Conservation (phyloP, 2,797 vertebrate species). For the Pipistrellus pipistrellus region DNA sequence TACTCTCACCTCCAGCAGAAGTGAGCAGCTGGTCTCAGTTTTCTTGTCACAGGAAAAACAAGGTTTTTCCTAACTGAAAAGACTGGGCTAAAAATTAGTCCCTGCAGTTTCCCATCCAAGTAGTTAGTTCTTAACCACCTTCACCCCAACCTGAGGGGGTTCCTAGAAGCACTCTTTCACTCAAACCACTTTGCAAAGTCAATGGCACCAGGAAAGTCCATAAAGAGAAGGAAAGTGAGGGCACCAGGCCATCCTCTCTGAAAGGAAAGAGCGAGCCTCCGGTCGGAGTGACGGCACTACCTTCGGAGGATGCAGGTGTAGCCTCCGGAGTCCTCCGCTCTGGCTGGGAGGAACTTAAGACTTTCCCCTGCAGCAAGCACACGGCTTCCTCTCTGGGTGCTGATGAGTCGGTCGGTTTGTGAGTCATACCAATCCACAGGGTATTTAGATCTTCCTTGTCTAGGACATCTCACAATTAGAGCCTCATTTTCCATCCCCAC, state of each 20-base stretch:
- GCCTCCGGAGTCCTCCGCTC: constrained; percentile 68
- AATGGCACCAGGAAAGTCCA: not conserved
- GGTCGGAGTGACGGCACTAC: constrained; percentile 12
- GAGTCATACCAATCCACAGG: constrained; percentile 72
- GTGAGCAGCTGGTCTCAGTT: not conserved
- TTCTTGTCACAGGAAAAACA: not conserved
- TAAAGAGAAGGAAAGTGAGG: not conserved
- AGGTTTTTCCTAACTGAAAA: not conserved
- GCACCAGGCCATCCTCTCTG: not conserved
- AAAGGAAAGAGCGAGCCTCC: not conserved
- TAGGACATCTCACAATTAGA: constrained; percentile 76
- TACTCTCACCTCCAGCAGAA: not conserved
- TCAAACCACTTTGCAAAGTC: not conserved
- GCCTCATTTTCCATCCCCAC: constrained; percentile 78
- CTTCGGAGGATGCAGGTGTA: constrained; percentile 76
- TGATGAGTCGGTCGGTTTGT: constrained; percentile 57
- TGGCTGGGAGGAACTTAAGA: constrained; percentile 80
- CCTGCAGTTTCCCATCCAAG: not conserved
- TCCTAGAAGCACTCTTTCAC: not conserved
- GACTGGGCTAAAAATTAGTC: not conserved
- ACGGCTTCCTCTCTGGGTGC: not conserved
- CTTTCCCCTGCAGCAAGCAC: constrained; percentile 40
- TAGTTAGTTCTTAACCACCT: not conserved
- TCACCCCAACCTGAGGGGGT: not conserved
- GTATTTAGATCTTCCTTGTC: rapidly evolving